Evolutionary conservation across 2,797 vertebrate species (phyloP).

Genomic region (Tadarida brasiliensis): DNA sequence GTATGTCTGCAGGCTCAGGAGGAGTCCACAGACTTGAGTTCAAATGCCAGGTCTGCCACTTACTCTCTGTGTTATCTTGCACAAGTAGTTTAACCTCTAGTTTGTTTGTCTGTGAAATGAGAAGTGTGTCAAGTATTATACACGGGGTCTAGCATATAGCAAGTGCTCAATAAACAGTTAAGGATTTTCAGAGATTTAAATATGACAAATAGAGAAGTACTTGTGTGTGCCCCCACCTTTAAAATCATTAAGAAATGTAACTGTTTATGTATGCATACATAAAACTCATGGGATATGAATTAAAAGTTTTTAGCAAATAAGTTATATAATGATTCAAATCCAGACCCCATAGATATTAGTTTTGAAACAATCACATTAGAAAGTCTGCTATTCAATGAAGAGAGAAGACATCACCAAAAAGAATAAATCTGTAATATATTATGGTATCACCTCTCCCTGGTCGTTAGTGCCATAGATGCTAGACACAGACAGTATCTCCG

Average conservation of each 20-base stretch:
- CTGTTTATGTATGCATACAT: neutral
- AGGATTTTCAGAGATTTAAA: conserved; percentile 3
- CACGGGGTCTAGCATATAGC: neutral
- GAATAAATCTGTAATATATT: neutral
- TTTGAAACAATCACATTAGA: conserved; percentile 18
- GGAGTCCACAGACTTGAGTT: neutral
- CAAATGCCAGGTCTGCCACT: neutral
- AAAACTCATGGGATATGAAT: neutral
- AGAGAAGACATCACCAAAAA: neutral
- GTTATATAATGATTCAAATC: neutral
- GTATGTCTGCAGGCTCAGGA: neutral
- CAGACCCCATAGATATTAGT: neutral
- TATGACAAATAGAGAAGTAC: neutral
- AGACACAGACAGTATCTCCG: neutral
- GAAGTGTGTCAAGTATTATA: neutral
- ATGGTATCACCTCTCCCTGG: neutral
- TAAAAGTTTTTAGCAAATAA: neutral
- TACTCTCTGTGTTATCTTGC: neutral
- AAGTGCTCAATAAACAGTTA: neutral
- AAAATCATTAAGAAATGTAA: conserved; percentile 33
- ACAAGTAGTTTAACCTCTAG: neutral
- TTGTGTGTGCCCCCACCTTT: neutral
- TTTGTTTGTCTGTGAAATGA: neutral
- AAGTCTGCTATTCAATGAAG: neutral
- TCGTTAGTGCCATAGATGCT: neutral